Evolutionary conservation across 2,113 vertebrate species (phyloP), one percentile per base, ranked within the genome.

Genomic region (Paracanthobrama guichenoti): DNA sequence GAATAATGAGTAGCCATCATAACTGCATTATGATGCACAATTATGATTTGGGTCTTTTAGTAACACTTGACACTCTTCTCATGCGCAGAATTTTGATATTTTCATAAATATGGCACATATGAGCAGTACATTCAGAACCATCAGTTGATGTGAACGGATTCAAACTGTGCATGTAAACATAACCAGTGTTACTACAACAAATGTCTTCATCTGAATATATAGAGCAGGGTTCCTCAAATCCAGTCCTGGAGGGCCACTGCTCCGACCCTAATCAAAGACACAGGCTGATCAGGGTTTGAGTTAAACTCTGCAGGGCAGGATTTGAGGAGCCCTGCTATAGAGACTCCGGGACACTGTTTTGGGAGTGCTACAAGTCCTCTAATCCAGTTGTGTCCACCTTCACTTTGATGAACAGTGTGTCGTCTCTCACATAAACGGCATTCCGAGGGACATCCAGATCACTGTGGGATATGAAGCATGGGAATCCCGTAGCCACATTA

Each of bases 341-440:
- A 8, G 18, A 55, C 53, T 55, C 18, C 59, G 3, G 59, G 59
- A 62, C 9, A 57, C 9, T 60, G 20, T 69, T 24, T 44, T 14
- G 48, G n/a, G 24, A 22, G 1, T 20, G 14, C 84, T 94, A 97
- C 72, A 96, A 31, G 66, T 96, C 95, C 31, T 96, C 96, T 69
- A 97, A 88, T 72, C 96, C 95, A 0, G 92, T 93, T 78, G 96
- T 91, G 86, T 97, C 96, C 87, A 97, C 96, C 0, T 94, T 93
- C 18, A 96, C 95, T 90, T 97, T 97, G 88, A 97, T 85, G 84
- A 97, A 97, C 46, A 97, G 89, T 0, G 95, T 96, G 83, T 97
- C 96, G 0, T 96, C 96, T 92, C 92, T 95, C 81, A 97, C 84
- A 73, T 94, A 97, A 72, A 91, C 92, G 0, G 83, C 87, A 48